Conservation (phyloP, 2,888 invertebrate species). For the Epsilonema sp. region DNA sequence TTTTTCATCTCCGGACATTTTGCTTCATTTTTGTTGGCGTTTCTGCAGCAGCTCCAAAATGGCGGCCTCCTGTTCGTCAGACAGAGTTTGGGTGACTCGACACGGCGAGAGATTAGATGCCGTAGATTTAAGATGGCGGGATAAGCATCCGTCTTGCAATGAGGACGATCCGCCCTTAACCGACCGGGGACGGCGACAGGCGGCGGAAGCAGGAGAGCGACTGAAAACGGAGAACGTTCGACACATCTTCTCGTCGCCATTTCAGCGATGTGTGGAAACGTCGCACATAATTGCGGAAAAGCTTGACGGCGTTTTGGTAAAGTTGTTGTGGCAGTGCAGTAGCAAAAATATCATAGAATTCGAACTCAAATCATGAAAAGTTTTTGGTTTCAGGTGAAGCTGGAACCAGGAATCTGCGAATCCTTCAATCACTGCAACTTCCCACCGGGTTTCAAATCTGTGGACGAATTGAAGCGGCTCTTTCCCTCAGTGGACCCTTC, state of each 20-base stretch:
- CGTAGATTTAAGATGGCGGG: slow-evolving; percentile 16
- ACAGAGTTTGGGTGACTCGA: slow-evolving; percentile 19
- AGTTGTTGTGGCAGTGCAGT: too few relatives aligned
- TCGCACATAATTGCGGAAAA: slow-evolving; percentile 9
- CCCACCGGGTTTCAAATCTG: neutral
- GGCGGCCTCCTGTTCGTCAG: too few relatives aligned
- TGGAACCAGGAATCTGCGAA: too few relatives aligned
- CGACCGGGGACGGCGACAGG: slow-evolving; percentile 19
- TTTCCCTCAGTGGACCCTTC: slow-evolving; percentile 1
- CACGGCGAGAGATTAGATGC: slow-evolving; percentile 25
- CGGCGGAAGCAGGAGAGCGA: slow-evolving; percentile 17
- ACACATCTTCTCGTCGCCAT: slow-evolving; percentile 20
- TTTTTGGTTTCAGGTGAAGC: too few relatives aligned
- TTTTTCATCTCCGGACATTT: too few relatives aligned
- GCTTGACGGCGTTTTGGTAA: too few relatives aligned
- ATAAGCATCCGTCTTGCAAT: slow-evolving; percentile 10
- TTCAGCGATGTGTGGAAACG: slow-evolving; percentile 22
- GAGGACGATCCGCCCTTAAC: slow-evolving; percentile 23
- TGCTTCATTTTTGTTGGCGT: too few relatives aligned
- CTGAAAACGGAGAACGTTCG: slow-evolving; percentile 17
- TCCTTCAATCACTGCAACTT: too few relatives aligned
- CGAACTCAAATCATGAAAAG: too few relatives aligned
- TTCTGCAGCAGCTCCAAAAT: too few relatives aligned
- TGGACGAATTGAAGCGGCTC: neutral
- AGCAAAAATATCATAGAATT: too few relatives aligned